Conservation (phyloP, 2,113 vertebrate species). For the Vanacampus margaritifer region DNA sequence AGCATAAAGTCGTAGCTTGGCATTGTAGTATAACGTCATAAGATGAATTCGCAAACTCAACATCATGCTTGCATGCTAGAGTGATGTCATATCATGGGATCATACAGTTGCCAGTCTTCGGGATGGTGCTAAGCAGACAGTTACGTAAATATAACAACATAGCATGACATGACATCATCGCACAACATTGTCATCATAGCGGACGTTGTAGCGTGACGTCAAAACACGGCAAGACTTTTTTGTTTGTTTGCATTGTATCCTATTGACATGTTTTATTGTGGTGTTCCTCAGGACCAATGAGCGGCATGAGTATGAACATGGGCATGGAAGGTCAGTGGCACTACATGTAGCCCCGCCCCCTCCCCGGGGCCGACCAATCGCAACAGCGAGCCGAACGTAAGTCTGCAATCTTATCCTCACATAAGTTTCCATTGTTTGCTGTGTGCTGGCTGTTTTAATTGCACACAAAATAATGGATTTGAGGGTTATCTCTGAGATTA, state of each 20-base stretch:
- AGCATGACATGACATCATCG: too few species aligned
- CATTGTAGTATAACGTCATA: not conserved
- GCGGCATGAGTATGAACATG: conserved; percentile 99
- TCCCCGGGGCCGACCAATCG: conserved; percentile 80
- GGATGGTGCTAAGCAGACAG: too few species aligned
- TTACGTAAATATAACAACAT: too few species aligned
- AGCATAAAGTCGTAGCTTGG: too few species aligned
- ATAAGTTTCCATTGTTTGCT: not conserved
- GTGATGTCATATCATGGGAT: too few species aligned
- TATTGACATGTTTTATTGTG: not conserved
- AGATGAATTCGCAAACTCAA: too few species aligned
- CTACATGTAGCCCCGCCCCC: conserved; percentile 98
- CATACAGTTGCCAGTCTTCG: too few species aligned
- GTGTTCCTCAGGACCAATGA: conserved; percentile 88
- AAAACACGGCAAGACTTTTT: too few species aligned
- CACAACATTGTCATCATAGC: too few species aligned
- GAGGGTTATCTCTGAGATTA: not conserved
- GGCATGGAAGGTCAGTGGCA: conserved; percentile 99
- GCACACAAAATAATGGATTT: conserved; percentile 8
- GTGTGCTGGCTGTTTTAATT: too few species aligned
- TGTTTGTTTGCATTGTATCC: too few species aligned
- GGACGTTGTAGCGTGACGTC: not conserved
- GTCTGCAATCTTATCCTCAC: conserved; percentile 67
- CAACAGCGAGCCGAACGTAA: conserved; percentile 97
- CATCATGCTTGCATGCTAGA: too few species aligned